Evolutionary conservation across 1,140 invertebrate genomes (phyloP).

Genomic region (Sarcophaga peregrina): DNA sequence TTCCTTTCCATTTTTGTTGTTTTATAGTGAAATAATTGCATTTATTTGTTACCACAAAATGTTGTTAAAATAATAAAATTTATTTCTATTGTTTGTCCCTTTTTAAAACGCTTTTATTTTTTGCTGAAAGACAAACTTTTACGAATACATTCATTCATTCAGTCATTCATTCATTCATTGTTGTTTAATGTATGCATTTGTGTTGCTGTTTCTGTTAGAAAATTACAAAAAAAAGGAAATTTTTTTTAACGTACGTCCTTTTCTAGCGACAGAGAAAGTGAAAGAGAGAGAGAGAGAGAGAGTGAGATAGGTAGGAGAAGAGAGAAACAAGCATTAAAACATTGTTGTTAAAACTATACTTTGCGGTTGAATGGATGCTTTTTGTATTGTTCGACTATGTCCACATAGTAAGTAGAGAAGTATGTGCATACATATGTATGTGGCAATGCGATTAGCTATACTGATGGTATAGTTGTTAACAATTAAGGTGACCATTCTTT

Average conservation of each 20-base stretch:
- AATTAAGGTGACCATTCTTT: background rate
- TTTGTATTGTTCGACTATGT: background rate
- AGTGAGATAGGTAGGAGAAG: no score
- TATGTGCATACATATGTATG: background rate
- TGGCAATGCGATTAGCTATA: background rate
- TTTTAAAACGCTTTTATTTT: no score
- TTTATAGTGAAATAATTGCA: background rate
- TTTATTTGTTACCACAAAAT: constrained; percentile 37
- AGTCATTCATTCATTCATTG: no score
- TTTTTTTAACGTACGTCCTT: no score
- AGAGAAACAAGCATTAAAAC: background rate
- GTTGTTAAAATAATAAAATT: background rate
- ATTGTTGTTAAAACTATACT: constrained; percentile 17
- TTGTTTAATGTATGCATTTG: no score
- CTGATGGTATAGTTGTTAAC: background rate
- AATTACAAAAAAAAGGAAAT: no score
- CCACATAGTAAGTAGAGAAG: background rate
- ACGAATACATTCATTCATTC: no score
- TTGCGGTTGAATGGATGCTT: background rate
- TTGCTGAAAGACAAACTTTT: no score
- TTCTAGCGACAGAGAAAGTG: no score
- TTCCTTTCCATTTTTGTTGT: background rate
- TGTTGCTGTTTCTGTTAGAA: no score
- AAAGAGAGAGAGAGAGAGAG: background rate
- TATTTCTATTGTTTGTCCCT: no score